Conservation (phyloP, 2,888 invertebrate species). For the Lasioglossum vierecki region DNA sequence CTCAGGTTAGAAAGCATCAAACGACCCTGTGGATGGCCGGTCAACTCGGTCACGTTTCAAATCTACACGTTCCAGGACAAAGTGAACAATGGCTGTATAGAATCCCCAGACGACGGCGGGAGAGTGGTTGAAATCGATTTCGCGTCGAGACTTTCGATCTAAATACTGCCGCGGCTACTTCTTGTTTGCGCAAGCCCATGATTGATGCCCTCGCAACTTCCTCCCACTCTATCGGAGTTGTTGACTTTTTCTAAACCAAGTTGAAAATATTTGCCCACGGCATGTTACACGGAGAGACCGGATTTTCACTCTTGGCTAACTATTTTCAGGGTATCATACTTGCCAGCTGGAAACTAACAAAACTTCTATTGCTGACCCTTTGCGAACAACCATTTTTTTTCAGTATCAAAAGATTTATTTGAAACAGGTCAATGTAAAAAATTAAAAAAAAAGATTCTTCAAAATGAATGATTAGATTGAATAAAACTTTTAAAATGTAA, state of each 20-base stretch:
- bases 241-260: neutral
- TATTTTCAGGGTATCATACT: neutral
- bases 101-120: slow-evolving; percentile 29
- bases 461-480: neutral
- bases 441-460: neutral
- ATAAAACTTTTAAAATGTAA: neutral
- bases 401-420: neutral
- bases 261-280: neutral
- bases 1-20: slow-evolving; percentile 73
- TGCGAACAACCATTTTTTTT: neutral
- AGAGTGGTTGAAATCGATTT: slow-evolving; percentile 43
- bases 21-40: slow-evolving; percentile 57
- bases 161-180: slow-evolving; percentile 17
- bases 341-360: neutral
- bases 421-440: neutral
- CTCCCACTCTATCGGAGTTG: neutral
- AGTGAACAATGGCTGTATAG: slow-evolving; percentile 51
- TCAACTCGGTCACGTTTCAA: slow-evolving; percentile 61
- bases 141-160: slow-evolving; percentile 5
- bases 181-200: neutral
- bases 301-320: neutral
- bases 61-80: slow-evolving; percentile 51
- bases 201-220: slow-evolving; percentile 2
- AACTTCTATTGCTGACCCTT: neutral
- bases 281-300: neutral